phyloP scores from a whole-genome alignment of 2,113 vertebrate species.

The Cynopterus brachyotis region DNA sequence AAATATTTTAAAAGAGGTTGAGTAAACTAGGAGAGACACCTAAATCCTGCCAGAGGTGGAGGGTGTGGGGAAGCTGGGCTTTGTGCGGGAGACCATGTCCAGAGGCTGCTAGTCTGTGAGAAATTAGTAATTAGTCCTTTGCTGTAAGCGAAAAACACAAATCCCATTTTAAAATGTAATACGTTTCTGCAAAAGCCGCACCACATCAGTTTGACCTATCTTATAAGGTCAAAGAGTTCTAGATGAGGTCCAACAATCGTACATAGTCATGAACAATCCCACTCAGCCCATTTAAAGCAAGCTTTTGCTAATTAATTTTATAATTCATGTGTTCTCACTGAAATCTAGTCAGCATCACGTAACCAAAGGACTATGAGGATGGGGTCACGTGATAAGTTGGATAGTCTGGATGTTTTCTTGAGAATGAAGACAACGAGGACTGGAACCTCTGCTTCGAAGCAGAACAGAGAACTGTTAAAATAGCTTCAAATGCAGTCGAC shows the following conservation, averaged over 20 bases:
- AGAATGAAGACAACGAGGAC: not conserved
- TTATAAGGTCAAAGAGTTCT: not conserved
- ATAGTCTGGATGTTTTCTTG: not conserved
- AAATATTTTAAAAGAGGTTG: not conserved
- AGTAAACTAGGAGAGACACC: not conserved
- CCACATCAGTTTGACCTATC: not conserved
- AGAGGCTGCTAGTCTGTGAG: not conserved
- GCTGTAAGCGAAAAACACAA: not conserved
- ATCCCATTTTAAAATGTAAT: not conserved
- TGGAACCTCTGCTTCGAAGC: not conserved
- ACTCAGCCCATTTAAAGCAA: not conserved
- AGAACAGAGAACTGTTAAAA: not conserved
- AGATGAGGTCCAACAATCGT: not conserved
- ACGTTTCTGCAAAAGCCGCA: not conserved
- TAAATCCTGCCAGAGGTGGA: not conserved
- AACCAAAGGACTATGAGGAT: not conserved
- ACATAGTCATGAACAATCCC: slow-evolving; percentile 11
- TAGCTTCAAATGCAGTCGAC: not conserved
- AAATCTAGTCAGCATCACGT: not conserved
- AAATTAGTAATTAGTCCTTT: not conserved
- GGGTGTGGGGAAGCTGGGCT: not conserved
- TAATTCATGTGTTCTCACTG: not conserved
- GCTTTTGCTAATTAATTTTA: slow-evolving; percentile 23
- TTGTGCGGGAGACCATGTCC: not conserved
- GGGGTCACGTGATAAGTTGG: not conserved